phyloP scores from a whole-genome alignment of 2,113 vertebrate species.

The Perccottus glenii region DNA sequence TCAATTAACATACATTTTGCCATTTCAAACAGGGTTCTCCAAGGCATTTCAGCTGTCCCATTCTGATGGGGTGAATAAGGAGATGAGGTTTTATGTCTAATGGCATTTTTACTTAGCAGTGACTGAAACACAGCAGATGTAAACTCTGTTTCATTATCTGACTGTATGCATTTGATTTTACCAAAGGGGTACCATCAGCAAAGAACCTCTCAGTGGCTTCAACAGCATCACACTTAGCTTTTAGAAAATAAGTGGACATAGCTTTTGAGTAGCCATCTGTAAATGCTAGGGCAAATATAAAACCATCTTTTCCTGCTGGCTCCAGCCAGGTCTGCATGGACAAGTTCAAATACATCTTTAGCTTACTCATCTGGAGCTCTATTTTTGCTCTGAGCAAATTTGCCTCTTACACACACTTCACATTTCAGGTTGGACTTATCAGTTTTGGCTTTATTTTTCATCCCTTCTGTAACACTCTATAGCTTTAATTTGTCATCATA shows the following conservation, averaged over 20 bases:
- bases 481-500: background rate
- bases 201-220: too few relatives aligned
- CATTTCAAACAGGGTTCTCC: constrained; percentile 45
- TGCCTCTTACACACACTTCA: constrained; percentile 20
- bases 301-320: background rate
- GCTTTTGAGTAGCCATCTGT: too few relatives aligned
- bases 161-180: too few relatives aligned
- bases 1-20: constrained; percentile 22
- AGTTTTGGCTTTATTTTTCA: constrained; percentile 23
- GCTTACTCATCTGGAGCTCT: background rate
- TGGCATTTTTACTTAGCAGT: constrained; percentile 4
- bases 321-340: background rate
- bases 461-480: constrained; percentile 9
- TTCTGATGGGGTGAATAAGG: constrained; percentile 45
- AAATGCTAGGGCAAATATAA: too few relatives aligned
- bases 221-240: too few relatives aligned
- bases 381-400: background rate
- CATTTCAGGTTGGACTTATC: constrained; percentile 12
- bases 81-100: constrained; percentile 29
- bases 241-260: background rate
- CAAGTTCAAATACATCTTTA: background rate
- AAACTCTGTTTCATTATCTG: constrained; percentile 29
- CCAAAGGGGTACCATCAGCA: too few relatives aligned
- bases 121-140: constrained; percentile 13
- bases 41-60: constrained; percentile 25